phyloP scores from a whole-genome alignment of 2,888 invertebrate species.

The Eilema sororculum region DNA sequence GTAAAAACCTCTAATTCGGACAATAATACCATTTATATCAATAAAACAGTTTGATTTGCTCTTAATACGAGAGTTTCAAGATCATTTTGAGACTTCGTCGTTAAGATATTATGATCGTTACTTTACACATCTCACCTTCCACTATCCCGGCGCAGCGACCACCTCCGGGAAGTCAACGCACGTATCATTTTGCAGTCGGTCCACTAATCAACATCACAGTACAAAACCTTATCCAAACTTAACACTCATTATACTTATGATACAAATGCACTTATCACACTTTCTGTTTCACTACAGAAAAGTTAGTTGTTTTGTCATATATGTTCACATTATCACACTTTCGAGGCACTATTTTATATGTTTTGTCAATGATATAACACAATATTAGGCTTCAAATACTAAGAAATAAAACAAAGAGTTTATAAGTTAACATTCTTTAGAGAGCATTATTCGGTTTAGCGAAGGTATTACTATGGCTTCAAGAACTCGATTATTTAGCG shows the following conservation, averaged over 20 bases:
- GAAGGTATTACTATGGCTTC: not conserved
- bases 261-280: conserved; percentile 47
- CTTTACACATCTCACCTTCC: conserved; percentile 75
- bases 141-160: conserved; percentile 83
- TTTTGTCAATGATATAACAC: not conserved
- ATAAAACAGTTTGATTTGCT: too few relatives aligned
- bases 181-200: conserved; percentile 74
- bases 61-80: too few relatives aligned
- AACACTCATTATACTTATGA: conserved; percentile 24
- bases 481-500: not conserved
- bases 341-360: conserved; percentile 38
- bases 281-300: conserved; percentile 25
- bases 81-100: too few relatives aligned
- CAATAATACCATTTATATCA: too few relatives aligned
- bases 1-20: too few relatives aligned
- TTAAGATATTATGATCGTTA: too few relatives aligned
- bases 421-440: not conserved
- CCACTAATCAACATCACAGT: conserved; percentile 36
- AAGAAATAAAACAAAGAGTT: not conserved
- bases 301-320: not conserved
- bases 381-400: not conserved
- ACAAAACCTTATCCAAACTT: conserved; percentile 29
- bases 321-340: conserved; percentile 41
- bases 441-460: not conserved
- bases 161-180: conserved; percentile 79